Evolutionary conservation across 2,797 vertebrate species (phyloP), one percentile per base, ranked within the genome.

Genomic region (Setipinna tenuifilis): DNA sequence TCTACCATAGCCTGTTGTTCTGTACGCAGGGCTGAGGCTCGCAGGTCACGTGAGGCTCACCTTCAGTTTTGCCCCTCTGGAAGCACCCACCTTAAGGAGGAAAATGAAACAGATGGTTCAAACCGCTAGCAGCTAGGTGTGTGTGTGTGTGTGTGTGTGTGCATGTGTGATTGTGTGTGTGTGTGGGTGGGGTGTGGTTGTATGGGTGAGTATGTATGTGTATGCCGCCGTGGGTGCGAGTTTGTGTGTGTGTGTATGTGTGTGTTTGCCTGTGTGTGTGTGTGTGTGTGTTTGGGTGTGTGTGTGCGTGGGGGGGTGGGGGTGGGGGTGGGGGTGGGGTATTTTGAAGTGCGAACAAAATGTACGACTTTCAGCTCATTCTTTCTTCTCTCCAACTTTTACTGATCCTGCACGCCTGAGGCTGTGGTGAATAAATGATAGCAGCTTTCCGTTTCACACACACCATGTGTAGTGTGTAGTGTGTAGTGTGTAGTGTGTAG

Each of bases 351-450:
- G 41, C 21, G 31, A 41, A 44, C 14, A 21, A 21, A 78, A 65
- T 65, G 61, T 65, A 7, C 10, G 71, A 78, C 71, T 44, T 10
- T 21, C 35, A 44, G 31, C 16, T 41, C 16, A 1, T 78, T 78
- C 31, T 41, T 21, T 41, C 16, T 41, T 21, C 17, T 41, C 16
- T 78, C 25, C 12, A 44, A 41, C 31, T 78, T 78, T 78, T 44
- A 54, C 71, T 78, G 71, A 78, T 44, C 71, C 35, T 41, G 71
- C 71, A 44, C 25, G 35, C 71, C 71, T 7, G 17, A 78, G 71
- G 71, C 71, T 11, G 17, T 44, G 31, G 71, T 78, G 31, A 78
- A 78, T 78, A 78, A 44, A 78, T 78, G 31, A 41, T 44, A 54
- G 14, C 0, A 9, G 50, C 50, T 78, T 78, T 44, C n/a, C 14